A percentile compares a stretch with the other conserved stretches of the same genome.
These are phyloP conservation scores for Muraenolepis orangiensis DNA, from an alignment of 2,797 vertebrate genomes.

Conservation along the genomic window DNA sequence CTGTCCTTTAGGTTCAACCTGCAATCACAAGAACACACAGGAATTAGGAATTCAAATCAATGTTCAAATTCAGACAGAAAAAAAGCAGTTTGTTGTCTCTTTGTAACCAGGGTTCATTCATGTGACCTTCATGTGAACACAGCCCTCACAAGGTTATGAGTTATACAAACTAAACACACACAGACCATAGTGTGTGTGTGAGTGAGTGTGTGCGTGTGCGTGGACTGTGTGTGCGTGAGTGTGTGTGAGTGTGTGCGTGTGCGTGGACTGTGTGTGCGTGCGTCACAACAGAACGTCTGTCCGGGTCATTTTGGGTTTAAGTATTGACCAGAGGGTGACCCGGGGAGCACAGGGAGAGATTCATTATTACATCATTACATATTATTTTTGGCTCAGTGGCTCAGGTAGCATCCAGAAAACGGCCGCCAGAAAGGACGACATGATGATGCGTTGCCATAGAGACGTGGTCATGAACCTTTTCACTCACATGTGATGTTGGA, in stretches of 20 bases:
- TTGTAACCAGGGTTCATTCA: not conserved
- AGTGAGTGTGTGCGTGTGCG: not conserved
- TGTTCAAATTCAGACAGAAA: not conserved
- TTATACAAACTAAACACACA: not conserved
- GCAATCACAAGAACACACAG: slow-evolving; percentile 27
- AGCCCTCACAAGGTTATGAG: not conserved
- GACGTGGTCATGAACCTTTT: too few relatives aligned
- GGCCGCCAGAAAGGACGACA: too few relatives aligned
- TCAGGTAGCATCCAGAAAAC: too few relatives aligned
- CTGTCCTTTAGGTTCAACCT: slow-evolving; percentile 75
- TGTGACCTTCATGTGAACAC: not conserved
- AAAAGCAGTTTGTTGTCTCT: not conserved
- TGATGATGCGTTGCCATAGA: too few relatives aligned
- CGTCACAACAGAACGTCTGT: too few relatives aligned
- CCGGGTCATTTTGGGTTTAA: too few relatives aligned
- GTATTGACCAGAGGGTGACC: too few relatives aligned
- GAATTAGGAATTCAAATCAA: not conserved
- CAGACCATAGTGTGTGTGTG: slow-evolving; percentile 3
- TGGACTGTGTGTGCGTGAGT: slow-evolving; percentile 1
- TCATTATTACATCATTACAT: too few relatives aligned
- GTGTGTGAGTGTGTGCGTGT: not conserved
- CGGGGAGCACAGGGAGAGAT: too few relatives aligned
- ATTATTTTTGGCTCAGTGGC: too few relatives aligned
- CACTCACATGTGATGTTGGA: too few relatives aligned
- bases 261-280: not conserved